phyloP scores from a whole-genome alignment of 35 echinoderm and acorn worm species.

The Heliocidaris tuberculata region DNA sequence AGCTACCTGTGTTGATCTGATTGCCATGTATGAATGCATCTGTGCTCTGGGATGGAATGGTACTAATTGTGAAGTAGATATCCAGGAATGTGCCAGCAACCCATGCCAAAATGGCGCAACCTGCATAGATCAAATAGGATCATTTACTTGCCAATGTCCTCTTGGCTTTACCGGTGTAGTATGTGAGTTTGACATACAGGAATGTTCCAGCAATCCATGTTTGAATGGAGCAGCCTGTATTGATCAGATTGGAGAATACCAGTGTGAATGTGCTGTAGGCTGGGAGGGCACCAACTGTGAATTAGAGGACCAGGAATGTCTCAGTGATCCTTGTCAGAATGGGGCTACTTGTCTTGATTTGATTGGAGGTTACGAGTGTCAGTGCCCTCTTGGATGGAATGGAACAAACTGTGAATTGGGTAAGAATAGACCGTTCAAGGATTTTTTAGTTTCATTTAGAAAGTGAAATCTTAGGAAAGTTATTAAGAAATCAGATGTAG shows the following conservation, averaged over 20 bases:
- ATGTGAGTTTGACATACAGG: constrained; percentile 65
- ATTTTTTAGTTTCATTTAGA: not conserved
- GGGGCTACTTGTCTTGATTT: constrained; percentile 58
- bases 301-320: constrained; percentile 65
- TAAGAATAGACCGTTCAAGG: not conserved
- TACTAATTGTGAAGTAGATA: constrained; percentile 64
- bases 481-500: not conserved
- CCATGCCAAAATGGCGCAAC: constrained; percentile 73
- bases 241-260: constrained; percentile 63
- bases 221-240: constrained; percentile 66
- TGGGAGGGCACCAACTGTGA: constrained; percentile 66
- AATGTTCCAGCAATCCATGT: constrained; percentile 77
- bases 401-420: not conserved
- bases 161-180: constrained; percentile 55
- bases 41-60: constrained; percentile 68
- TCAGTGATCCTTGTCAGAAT: constrained; percentile 73
- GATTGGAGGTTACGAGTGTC: constrained; percentile 43
- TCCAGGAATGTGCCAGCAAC: constrained; percentile 60
- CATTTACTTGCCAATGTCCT: constrained; percentile 59
- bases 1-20: constrained; percentile 48
- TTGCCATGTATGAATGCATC: constrained; percentile 48
- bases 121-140: constrained; percentile 59
- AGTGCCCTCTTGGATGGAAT: constrained; percentile 59
- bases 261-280: constrained; percentile 53
- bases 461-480: not conserved